phyloP scores from a whole-genome alignment of 2,113 vertebrate species.

The Phaetusa simplex region DNA sequence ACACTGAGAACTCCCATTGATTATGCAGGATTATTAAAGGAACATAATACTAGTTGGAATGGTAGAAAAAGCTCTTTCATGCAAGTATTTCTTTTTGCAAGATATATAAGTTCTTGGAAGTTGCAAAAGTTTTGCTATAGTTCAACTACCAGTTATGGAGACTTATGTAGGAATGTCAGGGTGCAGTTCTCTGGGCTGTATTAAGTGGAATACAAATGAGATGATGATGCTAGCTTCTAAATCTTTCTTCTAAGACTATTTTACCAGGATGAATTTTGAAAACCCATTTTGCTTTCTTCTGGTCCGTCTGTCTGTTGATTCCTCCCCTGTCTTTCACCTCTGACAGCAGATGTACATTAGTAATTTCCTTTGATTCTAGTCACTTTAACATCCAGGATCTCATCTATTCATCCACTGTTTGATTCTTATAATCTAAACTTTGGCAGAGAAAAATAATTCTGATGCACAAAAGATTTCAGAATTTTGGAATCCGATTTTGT shows the following conservation, averaged over 20 bases:
- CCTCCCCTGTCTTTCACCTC: not conserved
- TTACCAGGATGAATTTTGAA: not conserved
- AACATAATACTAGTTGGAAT: not conserved
- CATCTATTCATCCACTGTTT: not conserved
- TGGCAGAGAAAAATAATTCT: not conserved
- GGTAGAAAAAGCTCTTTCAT: not conserved
- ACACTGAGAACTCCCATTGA: not conserved
- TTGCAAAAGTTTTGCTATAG: not conserved
- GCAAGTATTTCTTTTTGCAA: slow-evolving; percentile 15
- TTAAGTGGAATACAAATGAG: not conserved
- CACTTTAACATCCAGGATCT: not conserved
- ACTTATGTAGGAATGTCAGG: not conserved
- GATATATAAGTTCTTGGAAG: not conserved
- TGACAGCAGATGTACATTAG: not conserved
- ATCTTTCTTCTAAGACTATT: not conserved
- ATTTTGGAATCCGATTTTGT: not conserved
- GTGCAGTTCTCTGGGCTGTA: not conserved
- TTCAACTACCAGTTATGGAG: not conserved
- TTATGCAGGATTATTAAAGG: slow-evolving; percentile 12
- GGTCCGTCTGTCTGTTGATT: not conserved
- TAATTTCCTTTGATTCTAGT: not conserved
- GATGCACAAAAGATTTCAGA: not conserved
- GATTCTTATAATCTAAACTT: not conserved
- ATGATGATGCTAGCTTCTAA: not conserved
- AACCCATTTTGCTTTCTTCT: not conserved